Evolutionary conservation across 1,140 invertebrate genomes (phyloP), one percentile per base, ranked within the genome.

Genomic region (Aethina tumida): DNA sequence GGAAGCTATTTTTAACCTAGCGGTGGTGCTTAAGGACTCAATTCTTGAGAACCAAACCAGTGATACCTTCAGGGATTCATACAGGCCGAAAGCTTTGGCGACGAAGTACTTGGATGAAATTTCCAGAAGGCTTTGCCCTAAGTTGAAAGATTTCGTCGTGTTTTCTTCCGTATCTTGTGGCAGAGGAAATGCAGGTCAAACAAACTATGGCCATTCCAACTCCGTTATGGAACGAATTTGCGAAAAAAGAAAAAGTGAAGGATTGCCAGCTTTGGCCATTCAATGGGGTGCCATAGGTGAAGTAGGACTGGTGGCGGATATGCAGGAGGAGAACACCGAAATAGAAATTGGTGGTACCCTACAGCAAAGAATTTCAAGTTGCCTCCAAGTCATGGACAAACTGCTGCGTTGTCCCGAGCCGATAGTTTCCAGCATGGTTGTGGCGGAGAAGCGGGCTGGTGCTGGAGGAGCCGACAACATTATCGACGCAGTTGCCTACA

Each of bases 121-220:
- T 1, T 64, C 71, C 0, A 63, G 74, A 37, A 62, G 55, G 21
- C 39, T 70, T 20, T 75, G 72, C 46, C 68, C 68, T 0, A 19
- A 64, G 10, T 49, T 10, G 22, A 55, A 49, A 22, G 41, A 55
- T 47, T 82, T 83, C 49, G 75, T 81, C 3, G 75, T 86, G 14
- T 95, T 93, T 63, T 93, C 89, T 1, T 90, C 85, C 26, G 82
- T 93, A 3, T 82, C 79, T 21, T 90, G 87, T 61, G 90, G 89
- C 4, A 70, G 85, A 32, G 90, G 90, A 43, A 93, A 93, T 62
- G 75, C 78, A 25, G 89, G 89, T 2, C 89, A 94, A 63, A 77
- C 82, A 0, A 94, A 92, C 60, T 94, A 94, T 59, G 90, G 77
- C 28, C 71, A 77, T 63, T 70, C 77, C 6, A 83, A 82, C 59